These are phyloP conservation scores for Epinotia brunnichana DNA, from an alignment of 2,888 invertebrate genomes.

Conservation along the genomic window DNA sequence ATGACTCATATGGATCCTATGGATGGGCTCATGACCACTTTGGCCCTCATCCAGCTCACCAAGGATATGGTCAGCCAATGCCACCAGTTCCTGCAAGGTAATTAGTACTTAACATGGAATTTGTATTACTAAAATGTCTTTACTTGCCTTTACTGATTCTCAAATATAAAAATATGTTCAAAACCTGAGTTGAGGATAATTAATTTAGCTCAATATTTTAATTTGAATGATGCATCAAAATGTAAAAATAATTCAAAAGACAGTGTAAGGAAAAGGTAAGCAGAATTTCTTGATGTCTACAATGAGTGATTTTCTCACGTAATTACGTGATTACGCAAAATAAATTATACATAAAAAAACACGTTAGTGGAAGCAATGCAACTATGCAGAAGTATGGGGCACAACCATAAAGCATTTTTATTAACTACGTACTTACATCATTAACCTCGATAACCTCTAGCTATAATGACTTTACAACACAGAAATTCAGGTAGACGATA, in stretches of 20 bases:
- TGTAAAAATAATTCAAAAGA: not conserved
- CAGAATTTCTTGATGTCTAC: not conserved
- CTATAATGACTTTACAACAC: too few relatives aligned
- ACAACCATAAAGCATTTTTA: too few relatives aligned
- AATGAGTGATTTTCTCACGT: not conserved
- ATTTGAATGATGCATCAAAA: too few relatives aligned
- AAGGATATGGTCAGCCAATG: constrained; percentile 85
- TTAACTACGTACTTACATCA: too few relatives aligned
- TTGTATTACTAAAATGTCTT: too few relatives aligned
- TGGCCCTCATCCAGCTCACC: constrained; percentile 84
- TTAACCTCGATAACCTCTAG: too few relatives aligned
- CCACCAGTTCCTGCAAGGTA: constrained; percentile 80
- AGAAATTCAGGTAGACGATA: too few relatives aligned
- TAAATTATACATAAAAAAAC: not conserved
- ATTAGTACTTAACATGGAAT: constrained; percentile 11
- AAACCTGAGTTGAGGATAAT: too few relatives aligned
- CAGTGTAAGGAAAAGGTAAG: not conserved
- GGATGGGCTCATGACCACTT: constrained; percentile 82
- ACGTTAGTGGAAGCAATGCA: not conserved
- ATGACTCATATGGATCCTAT: constrained; percentile 82
- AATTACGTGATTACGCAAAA: constrained; percentile 1
- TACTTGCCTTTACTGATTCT: too few relatives aligned
- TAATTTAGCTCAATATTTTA: too few relatives aligned
- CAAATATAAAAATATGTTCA: too few relatives aligned
- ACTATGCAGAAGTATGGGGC: too few relatives aligned